A percentile compares a stretch with the other conserved stretches of the same genome.
Evolutionary conservation across 1,140 invertebrate genomes (phyloP).

Genomic region (Plodia interpunctella): DNA sequence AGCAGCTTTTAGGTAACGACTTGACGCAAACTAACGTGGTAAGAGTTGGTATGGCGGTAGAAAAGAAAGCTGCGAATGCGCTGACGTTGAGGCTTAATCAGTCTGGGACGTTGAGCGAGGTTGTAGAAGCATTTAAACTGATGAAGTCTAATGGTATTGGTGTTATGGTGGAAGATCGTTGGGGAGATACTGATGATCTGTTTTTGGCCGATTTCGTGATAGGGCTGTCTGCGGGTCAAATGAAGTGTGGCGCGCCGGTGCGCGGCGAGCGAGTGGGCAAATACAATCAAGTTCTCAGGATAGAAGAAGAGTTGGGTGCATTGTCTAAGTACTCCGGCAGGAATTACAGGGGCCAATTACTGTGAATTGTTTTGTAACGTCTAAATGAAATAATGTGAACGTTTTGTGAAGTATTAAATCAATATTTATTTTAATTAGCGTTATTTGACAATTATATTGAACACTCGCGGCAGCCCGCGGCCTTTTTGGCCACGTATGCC

Average conservation of each 20-base stretch:
- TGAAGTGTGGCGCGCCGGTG: conserved; percentile 98
- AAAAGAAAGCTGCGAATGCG: conserved; percentile 97
- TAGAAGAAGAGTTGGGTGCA: conserved; percentile 96
- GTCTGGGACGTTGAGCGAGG: conserved; percentile 96
- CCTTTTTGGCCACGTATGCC: too few species aligned
- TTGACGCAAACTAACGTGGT: conserved; percentile 91
- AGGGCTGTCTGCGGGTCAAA: conserved; percentile 96
- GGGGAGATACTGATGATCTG: conserved; percentile 97
- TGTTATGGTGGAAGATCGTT: conserved; percentile 93
- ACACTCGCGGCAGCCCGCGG: too few species aligned
- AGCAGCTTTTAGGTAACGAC: conserved; percentile 95
- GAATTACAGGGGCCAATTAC: conserved; percentile 84
- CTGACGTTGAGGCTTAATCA: conserved; percentile 98
- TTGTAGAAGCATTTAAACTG: conserved; percentile 93
- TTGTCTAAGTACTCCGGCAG: conserved; percentile 95
- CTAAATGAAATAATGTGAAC: conserved; percentile 8
- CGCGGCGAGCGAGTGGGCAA: conserved; percentile 97
- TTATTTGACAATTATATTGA: too few species aligned
- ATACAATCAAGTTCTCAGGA: conserved; percentile 98
- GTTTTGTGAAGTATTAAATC: conserved; percentile 27
- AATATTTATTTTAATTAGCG: conserved; percentile 2
- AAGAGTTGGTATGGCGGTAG: conserved; percentile 93
- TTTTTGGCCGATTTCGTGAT: conserved; percentile 99
- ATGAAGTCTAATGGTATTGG: conserved; percentile 97
- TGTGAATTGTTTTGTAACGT: conserved; percentile 1